Base-by-base conservation (phyloP, 2,888 invertebrate genomes). In the Ypsolopha scabrella region DNA sequence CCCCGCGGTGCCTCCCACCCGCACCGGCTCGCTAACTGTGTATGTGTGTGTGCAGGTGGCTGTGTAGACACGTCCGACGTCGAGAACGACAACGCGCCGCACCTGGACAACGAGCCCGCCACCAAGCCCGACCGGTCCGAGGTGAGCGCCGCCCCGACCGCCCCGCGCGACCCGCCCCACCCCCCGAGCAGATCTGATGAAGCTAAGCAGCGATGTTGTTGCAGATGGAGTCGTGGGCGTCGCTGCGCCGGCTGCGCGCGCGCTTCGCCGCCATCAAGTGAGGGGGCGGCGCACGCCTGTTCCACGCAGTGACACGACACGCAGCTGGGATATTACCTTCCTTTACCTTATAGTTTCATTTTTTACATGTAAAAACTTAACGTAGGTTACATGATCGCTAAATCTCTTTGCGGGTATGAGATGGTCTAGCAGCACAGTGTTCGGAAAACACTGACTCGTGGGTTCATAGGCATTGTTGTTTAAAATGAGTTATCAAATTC, bases 211-310 rank as follows among this genome's bases (percentile, higher is more conserved):
- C 24, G 24, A 24, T 24, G 24, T 24, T 24, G 24, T 10, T 54
- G 34, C 65, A 70, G 72, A 56, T 52, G 55, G 52, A 53, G 48
- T 59, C 70, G 51, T 38, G 60, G 59, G 55, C 69, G 54, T 65
- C 78, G 57, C 68, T 81, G 70, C 72, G 64, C 54, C 73, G 77
- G 48, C 71, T 81, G 62, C 80, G 81, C 58, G 81, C 80, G 58
- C 80, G 74, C 56, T 81, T 80, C 68, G 61, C 80, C 51, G 75
- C 79, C 60, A 77, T 72, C 68, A 76, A 80, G 75, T 81, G 69
- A 75, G 57, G 53, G 24, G 24, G 24, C 24, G 4, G 24, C 45
- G 3, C 45, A 33, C 34, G 34, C 7, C 34, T 34, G n/a, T 34
- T 6, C 45, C 45, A n/a, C 35, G 4, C 24, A 24, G 24, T 24